These are phyloP conservation scores for Crepidodera aurea DNA, from an alignment of 2,888 invertebrate species.

Conservation along the genomic window DNA sequence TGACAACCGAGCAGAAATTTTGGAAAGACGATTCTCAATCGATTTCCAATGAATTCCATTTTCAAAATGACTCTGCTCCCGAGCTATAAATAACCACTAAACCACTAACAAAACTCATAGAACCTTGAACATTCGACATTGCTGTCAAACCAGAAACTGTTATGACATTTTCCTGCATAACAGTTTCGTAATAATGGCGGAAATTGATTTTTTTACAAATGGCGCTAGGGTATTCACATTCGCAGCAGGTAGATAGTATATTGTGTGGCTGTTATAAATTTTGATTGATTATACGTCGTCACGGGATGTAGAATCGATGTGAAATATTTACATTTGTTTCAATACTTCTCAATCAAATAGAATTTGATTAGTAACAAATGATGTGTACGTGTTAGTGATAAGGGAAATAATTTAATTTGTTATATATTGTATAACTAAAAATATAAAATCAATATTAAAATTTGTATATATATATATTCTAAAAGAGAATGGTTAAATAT, in stretches of 20 bases:
- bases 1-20: too few species aligned
- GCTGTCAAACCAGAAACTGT: slow-evolving; percentile 9
- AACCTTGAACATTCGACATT: neutral
- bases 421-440: too few species aligned
- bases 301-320: neutral
- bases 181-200: neutral
- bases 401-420: too few species aligned
- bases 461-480: too few species aligned
- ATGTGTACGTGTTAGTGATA: too few species aligned
- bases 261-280: neutral
- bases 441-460: too few species aligned
- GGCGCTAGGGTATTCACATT: neutral
- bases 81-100: neutral
- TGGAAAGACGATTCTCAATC: too few species aligned
- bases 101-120: neutral
- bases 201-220: slow-evolving; percentile 22
- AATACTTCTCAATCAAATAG: too few species aligned
- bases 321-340: neutral
- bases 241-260: neutral
- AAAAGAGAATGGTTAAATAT: too few species aligned
- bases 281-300: neutral
- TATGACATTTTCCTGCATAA: slow-evolving; percentile 10
- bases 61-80: neutral
- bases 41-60: too few species aligned
- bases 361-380: too few species aligned